Base-by-base conservation (phyloP, 2,888 invertebrate genomes). In the Morpho deidamia region DNA sequence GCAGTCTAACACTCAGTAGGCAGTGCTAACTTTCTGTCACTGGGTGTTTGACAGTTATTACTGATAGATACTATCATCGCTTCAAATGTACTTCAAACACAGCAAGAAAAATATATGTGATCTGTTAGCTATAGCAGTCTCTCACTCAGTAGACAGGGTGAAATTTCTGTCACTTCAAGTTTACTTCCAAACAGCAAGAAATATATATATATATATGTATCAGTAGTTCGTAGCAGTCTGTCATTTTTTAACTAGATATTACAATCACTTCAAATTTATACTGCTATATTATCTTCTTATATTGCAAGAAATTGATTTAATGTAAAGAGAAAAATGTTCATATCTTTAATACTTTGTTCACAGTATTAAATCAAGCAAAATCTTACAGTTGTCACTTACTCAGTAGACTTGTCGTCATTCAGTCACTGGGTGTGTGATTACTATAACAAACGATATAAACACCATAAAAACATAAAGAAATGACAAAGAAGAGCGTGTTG, bases 371-470 rank as follows among this genome's bases (percentile, higher is more conserved):
- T 23, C 23, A 23, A 23, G 23, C 23, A 23, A 23, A 23, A 23
- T 5, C 3, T 23, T 3, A 23, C 23, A 2, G 23, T 23, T 23
- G 23, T 23, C 23, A 23, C 23, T 23, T 5, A 23, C 57, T 51
- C 56, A 63, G 63, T 57, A 59, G 57, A 59, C 60, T 67, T 51
- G 59, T 63, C 44, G 42, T 7, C 11, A 59, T 60, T 59, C 55
- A 71, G 69, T 72, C 76, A 77, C 76, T 77, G 78, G 76, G 73
- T 67, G 53, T 62, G 56, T 59, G 54, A 61, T 44, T 12, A 37
- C 48, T 52, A 39, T 35, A 14, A 14, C 14, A 2, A 14, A 14
- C 14, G 14, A 14, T 14, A 14, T 4, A 14, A 14, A 2, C 14
- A 14, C 1, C 14, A 14, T 14, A 4, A 14, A 14, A 4, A 14